Base-by-base conservation (phyloP, 2,797 vertebrate species). In the Rousettus madagascariensis region DNA sequence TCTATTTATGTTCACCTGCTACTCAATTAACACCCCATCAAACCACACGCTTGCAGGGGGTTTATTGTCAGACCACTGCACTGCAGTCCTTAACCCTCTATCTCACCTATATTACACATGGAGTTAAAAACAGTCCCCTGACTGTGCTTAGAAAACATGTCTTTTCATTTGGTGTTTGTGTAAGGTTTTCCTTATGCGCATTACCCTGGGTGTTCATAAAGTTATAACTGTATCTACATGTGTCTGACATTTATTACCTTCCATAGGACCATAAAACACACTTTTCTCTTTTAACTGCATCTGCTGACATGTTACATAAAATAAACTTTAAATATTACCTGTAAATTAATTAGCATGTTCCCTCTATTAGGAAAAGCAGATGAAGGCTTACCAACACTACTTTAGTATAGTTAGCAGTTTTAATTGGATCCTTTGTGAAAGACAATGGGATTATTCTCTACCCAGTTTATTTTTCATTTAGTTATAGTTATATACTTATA, bases 321-420 rank as follows among this genome's bases (percentile, higher is more conserved):
- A 88, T 36, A 49, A 95, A 30, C 77, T 80, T 97, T 96, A 92
- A 66, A 94, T 96, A 96, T 97, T 95, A 79, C n/a, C 51, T 97
- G 85, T 71, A 97, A 97, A 96, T 96, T 98, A 97, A 98, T 96
- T 97, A 96, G 57, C 24, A 13, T 94, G 93, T 43, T 84, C 91
- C 22, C 75, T 96, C 82, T 55, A 59, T 97, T 94, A 93, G 88
- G 91, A 96, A 74, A 97, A 38, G 75, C 1, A 16, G 43, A 79
- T 77, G 51, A 96, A 95, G 33, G 20, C 88, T 96, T 28, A 82
- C 6, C 74, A 96, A 63, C 0, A 0, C 72, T 0, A 74, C 82
- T 93, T 95, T 91, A 75, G 91, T 91, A 83, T 82, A 80, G n/a
- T 89, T 87, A 95, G 63, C 95, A 90, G 17, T 61, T 96, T 97